These are phyloP conservation scores for Danio jaintianensis DNA, from an alignment of 2,797 vertebrate species.

Conservation along the genomic window DNA sequence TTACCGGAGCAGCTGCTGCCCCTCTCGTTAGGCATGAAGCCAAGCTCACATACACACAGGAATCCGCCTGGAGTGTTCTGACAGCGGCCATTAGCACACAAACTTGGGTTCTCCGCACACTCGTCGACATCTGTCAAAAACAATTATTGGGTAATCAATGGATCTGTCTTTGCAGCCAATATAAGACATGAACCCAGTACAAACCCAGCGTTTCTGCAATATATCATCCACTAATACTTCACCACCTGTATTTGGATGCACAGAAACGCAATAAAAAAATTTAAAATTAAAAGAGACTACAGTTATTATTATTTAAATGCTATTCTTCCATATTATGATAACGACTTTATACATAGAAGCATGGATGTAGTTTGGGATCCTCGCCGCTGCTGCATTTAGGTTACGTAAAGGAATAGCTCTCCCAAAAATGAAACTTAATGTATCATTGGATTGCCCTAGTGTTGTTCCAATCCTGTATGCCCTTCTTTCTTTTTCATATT, in stretches of 20 bases:
- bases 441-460: too few species aligned
- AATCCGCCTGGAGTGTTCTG: constrained; percentile 89
- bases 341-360: too few species aligned
- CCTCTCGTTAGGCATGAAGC: constrained; percentile 83
- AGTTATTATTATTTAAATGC: too few species aligned
- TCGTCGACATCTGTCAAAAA: constrained; percentile 86
- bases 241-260: not conserved
- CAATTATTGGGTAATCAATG: constrained; percentile 18
- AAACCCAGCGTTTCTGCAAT: not conserved
- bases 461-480: too few species aligned
- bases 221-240: not conserved
- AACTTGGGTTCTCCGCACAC: constrained; percentile 77
- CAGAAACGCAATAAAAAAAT: not conserved
- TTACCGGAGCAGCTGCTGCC: constrained; percentile 87
- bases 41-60: constrained; percentile 85
- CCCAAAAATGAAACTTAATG: too few species aligned
- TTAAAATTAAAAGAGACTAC: too few species aligned
- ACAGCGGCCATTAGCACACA: constrained; percentile 86
- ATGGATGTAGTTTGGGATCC: too few species aligned
- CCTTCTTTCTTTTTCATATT: too few species aligned
- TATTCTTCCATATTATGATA: too few species aligned
- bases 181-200: not conserved
- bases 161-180: not conserved
- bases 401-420: too few species aligned
- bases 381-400: too few species aligned